Conservation (phyloP, 92 coral and sea anemone genomes). For the Meandrina meandrites region DNA sequence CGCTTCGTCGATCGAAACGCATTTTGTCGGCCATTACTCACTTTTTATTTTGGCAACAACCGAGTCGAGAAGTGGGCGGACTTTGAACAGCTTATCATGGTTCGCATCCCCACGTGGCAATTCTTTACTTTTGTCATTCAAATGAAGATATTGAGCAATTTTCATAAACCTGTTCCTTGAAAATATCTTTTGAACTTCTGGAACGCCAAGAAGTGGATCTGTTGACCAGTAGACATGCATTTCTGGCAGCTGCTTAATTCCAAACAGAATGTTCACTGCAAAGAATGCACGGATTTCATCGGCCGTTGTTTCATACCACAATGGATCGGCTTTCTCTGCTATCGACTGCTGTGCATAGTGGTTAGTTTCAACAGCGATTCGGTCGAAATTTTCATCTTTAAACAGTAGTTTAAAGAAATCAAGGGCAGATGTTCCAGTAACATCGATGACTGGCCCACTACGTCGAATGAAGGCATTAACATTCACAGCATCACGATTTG, state of each 20-base stretch:
- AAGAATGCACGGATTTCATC: constrained; percentile 3
- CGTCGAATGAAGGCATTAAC: neutral
- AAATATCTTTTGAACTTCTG: constrained; percentile 43
- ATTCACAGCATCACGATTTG: neutral
- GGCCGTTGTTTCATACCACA: constrained; percentile 8
- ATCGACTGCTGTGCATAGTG: constrained; percentile 2
- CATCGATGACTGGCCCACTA: constrained; percentile 16
- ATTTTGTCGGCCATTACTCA: constrained; percentile 11
- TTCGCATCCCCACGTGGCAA: constrained; percentile 24
- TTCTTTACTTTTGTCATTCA: constrained; percentile 27
- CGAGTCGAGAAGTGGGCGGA: neutral
- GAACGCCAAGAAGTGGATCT: constrained; percentile 25
- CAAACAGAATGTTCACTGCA: constrained; percentile 20
- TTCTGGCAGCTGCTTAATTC: constrained; percentile 8
- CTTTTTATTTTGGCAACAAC: neutral
- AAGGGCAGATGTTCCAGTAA: neutral
- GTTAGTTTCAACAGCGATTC: constrained; percentile 16
- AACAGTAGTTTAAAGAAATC: constrained; percentile 10
- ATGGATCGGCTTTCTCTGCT: constrained; percentile 10
- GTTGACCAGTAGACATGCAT: constrained; percentile 24
- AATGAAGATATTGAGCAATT: constrained; percentile 30
- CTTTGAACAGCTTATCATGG: constrained; percentile 39
- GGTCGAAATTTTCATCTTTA: neutral
- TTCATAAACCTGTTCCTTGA: constrained; percentile 41
- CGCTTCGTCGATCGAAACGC: neutral